phyloP scores from a whole-genome alignment of 1,140 invertebrate genomes.

The Oscheius sp. region DNA sequence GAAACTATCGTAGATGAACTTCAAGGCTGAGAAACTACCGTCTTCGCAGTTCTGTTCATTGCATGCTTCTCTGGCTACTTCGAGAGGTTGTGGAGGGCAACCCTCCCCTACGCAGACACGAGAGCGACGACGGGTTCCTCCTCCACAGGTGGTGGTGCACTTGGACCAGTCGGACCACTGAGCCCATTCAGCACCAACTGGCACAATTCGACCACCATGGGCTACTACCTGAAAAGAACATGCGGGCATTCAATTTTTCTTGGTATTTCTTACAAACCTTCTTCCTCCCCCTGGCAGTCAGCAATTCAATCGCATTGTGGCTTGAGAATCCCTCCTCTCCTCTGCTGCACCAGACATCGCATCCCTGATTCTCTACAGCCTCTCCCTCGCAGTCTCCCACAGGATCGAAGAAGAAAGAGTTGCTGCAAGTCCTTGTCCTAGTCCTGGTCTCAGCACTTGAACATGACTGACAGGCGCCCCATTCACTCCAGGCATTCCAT shows the following conservation, averaged over 20 bases:
- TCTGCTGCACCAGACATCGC: background rate
- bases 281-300: background rate
- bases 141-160: conserved; percentile 9
- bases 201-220: background rate
- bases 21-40: background rate
- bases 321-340: background rate
- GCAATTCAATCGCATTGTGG: background rate
- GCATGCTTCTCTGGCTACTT: background rate
- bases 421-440: conserved; percentile 42
- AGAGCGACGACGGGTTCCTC: background rate
- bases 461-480: conserved; percentile 48
- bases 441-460: conserved; percentile 43
- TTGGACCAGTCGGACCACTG: conserved; percentile 9
- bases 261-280: background rate
- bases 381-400: background rate
- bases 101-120: background rate
- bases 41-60: background rate
- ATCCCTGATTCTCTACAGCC: background rate
- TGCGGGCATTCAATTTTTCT: background rate
- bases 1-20: background rate
- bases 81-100: background rate
- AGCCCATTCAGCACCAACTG: conserved; percentile 1
- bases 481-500: conserved; percentile 47
- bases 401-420: background rate
- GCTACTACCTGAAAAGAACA: background rate